Conservation (phyloP, 2,113 vertebrate species). For the Corydoras maculifer region DNA sequence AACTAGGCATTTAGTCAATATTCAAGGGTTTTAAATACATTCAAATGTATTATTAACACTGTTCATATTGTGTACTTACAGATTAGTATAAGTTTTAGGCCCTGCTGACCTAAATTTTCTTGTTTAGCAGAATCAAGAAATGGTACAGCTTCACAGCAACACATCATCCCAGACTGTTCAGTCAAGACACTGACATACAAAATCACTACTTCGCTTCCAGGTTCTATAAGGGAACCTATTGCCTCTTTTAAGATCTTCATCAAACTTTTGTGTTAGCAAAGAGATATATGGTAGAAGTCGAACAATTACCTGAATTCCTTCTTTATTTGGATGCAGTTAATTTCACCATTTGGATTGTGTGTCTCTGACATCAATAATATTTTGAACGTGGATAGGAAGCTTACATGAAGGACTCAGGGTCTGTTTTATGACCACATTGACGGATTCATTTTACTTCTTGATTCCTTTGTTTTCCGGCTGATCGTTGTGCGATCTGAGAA, state of each 20-base stretch:
- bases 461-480: too few relatives aligned
- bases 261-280: background rate
- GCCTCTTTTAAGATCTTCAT: background rate
- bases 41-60: background rate
- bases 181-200: conserved; percentile 60
- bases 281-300: conserved; percentile 4
- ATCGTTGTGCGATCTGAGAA: background rate
- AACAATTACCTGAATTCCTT: background rate
- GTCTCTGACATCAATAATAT: background rate
- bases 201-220: conserved; percentile 76
- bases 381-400: background rate
- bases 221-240: background rate
- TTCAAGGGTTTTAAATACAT: too few relatives aligned
- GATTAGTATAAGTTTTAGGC: too few relatives aligned
- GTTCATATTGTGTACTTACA: background rate
- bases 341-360: background rate
- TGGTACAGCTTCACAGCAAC: conserved; percentile 58
- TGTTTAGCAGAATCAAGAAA: conserved; percentile 74
- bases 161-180: conserved; percentile 59
- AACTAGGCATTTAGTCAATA: too few relatives aligned
- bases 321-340: background rate
- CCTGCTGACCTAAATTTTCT: conserved; percentile 40
- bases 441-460: background rate
- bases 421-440: conserved; percentile 74
- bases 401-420: conserved; percentile 79